Conservation (phyloP, 1,140 invertebrate species). For the Euwallacea fornicatus region DNA sequence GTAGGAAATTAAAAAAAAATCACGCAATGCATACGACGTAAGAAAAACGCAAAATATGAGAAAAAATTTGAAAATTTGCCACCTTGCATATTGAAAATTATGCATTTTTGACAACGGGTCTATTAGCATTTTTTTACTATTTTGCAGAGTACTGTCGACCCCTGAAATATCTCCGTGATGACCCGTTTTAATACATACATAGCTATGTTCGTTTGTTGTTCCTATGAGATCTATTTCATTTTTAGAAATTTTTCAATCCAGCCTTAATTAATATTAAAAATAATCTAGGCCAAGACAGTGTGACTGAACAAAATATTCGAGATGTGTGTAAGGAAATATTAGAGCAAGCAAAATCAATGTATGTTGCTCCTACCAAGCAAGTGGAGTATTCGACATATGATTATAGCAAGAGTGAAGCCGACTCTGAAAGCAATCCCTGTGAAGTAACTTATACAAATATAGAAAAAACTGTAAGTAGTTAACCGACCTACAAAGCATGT, state of each 20-base stretch:
- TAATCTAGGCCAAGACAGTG: slow-evolving; percentile 73
- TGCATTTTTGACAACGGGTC: too few species aligned
- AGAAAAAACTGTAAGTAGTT: too few species aligned
- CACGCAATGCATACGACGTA: too few species aligned
- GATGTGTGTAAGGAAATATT: slow-evolving; percentile 75
- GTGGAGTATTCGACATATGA: slow-evolving; percentile 57
- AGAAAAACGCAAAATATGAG: too few species aligned
- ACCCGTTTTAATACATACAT: neutral
- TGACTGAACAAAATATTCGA: slow-evolving; percentile 73
- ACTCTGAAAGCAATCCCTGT: slow-evolving; percentile 36
- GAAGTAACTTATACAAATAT: neutral
- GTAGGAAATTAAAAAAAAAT: too few species aligned
- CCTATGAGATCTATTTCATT: slow-evolving; percentile 30
- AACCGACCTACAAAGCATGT: too few species aligned
- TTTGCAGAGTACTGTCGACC: neutral
- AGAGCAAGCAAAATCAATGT: slow-evolving; percentile 76
- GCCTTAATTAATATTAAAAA: slow-evolving; percentile 76
- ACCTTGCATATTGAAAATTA: too few species aligned
- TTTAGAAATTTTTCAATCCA: slow-evolving; percentile 74
- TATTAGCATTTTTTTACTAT: neutral
- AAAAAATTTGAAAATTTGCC: too few species aligned
- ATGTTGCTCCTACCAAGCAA: slow-evolving; percentile 53
- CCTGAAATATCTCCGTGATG: too few species aligned
- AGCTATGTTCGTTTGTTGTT: too few species aligned
- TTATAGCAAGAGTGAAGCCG: slow-evolving; percentile 56